Base-by-base conservation (phyloP, 2,888 invertebrate genomes). In the Saturnia pavonia region DNA sequence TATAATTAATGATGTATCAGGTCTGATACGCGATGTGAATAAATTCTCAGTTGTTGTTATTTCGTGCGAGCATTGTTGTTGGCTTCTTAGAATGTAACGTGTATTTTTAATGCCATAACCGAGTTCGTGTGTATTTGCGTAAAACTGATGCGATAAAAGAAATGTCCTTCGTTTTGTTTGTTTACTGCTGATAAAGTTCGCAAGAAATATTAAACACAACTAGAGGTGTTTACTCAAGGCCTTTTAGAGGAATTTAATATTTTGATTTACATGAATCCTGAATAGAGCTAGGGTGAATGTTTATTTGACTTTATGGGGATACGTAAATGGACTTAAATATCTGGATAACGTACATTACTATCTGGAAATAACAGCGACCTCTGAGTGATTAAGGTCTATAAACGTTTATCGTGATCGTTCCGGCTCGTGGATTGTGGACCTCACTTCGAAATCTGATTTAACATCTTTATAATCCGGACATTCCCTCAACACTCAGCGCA, bases 41-140 rank as follows among this genome's bases (percentile, higher is more conserved):
- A 65, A 19, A 65, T 65, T 40, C 40, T 65, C 6, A 9, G 14
- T 19, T n/a, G 40, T 40, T 65, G 63, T 65, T 65, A 34, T 60
- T 65, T 65, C 8, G 9, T n/a, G n/a, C n/a, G 16, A 11, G 19
- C 40, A 65, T 40, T 40, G 40, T 65, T 65, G 40, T 25, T 14
- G 57, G n/a, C n/a, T 65, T 65, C 65, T 40, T n/a, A n/a, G 40
- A 65, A 65, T 65, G n/a, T 65, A 65, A 65, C 19, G 65, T 65
- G 65, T 65, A 65, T 65, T 40, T 60, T 65, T 40, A 65, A 40
- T 65, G 65, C 40, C 65, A 65, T 65, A 65, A 65, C 65, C n/a
- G n/a, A 65, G 19, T 40, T 40, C 3, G n/a, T 65, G 40, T 65
- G 65, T 65, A 40, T 65, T 65, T 65, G 65, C 65, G 65, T 40